Evolutionary conservation across 1,140 invertebrate genomes (phyloP), one percentile per base, ranked within the genome.

Genomic region (Eumeta japonica): DNA sequence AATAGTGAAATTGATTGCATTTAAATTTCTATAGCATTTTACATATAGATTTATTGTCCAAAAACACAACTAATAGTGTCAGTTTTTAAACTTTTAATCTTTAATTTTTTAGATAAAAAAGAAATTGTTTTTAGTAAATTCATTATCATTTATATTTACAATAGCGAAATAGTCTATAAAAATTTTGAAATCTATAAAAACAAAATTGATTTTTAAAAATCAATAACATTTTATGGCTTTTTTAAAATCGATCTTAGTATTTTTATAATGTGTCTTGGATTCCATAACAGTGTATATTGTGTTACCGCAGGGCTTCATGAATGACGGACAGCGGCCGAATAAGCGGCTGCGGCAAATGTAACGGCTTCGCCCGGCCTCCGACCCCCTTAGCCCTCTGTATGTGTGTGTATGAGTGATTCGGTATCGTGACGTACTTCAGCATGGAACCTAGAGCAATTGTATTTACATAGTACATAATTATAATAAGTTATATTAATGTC

Each of bases 381-480:
- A 24, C n/a, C 5, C n/a, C 20, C 20, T 24, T 52, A 40, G 20
- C 16, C 15, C 10, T 35, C 41, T 50, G 48, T 54, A 50, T 49
- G 58, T 61, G 62, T 63, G 65, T 49, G 56, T 59, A 56, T 52
- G 54, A 45, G 45, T 46, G 53, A 54, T 46, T 48, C 43, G 55
- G 48, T 57, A 54, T 55, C 58, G 57, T 63, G 60, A 60, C 60
- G 54, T 41, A 41, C 20, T 7, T 24, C 55, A 59, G 59, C 57
- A 56, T 60, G 55, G 58, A 73, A 70, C 70, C 59, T 73, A 73
- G 68, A 55, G 60, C 5, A 73, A 70, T 73, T 73, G 54, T 73
- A 73, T 73, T 73, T 73, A 73, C 68, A 19, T 70, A 73, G 68
- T 73, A 70, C 65, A 70, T 55, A 56, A 55, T 55, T 48, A 55